phyloP scores from a whole-genome alignment of 1,140 invertebrate species.

The Drosophila rufa region DNA sequence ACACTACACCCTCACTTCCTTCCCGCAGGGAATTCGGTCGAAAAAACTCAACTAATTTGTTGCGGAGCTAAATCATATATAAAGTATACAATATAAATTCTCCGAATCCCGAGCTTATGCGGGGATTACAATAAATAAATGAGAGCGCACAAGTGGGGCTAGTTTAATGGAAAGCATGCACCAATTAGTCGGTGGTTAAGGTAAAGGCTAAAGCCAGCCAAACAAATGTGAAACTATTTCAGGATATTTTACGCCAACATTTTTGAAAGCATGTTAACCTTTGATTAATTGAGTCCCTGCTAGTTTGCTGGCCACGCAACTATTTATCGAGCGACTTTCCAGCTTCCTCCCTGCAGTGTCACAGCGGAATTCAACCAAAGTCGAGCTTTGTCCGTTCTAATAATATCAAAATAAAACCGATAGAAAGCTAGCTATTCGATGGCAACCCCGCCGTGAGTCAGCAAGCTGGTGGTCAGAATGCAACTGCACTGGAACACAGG shows the following conservation, averaged over 20 bases:
- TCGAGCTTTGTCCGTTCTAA: conserved; percentile 31
- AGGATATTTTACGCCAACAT: too few relatives aligned
- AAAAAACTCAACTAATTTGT: conserved; percentile 73
- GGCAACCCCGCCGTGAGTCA: conserved; percentile 15
- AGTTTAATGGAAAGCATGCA: neutral
- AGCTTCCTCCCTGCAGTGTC: conserved; percentile 31
- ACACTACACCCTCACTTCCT: too few relatives aligned
- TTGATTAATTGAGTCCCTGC: conserved; percentile 1
- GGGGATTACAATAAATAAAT: conserved; percentile 30
- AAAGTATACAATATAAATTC: conserved; percentile 58
- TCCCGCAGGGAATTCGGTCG: conserved; percentile 34
- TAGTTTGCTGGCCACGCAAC: neutral
- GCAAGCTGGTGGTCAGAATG: neutral
- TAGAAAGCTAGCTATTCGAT: conserved; percentile 6
- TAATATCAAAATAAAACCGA: conserved; percentile 40
- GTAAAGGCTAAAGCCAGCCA: neutral
- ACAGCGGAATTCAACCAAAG: conserved; percentile 21
- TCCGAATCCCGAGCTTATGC: conserved; percentile 12
- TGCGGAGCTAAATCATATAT: conserved; percentile 60
- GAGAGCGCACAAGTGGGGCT: neutral
- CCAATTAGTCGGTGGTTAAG: conserved; percentile 3
- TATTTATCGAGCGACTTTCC: conserved; percentile 18
- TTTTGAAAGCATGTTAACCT: too few relatives aligned
- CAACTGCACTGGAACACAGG: conserved; percentile 2
- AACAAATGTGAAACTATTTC: conserved; percentile 1